A percentile compares a stretch with the other conserved stretches of the same genome.
Conservation (phyloP, 1,140 invertebrate species). For the Pachypeltis micranthus region DNA sequence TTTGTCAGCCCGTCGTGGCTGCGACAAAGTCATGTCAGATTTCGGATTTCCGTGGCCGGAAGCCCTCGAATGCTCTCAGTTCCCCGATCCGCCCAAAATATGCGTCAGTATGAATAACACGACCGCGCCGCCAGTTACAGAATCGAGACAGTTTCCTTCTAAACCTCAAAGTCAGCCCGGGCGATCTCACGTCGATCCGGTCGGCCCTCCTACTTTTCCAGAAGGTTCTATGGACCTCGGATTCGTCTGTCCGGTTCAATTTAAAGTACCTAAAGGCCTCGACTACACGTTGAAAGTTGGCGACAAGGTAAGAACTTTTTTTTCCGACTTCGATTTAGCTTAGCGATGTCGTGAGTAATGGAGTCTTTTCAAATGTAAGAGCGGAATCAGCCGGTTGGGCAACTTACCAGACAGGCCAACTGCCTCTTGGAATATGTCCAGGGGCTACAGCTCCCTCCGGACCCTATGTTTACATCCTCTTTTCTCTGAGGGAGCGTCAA, state of each 20-base stretch:
- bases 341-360: no score
- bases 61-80: constrained; percentile 78
- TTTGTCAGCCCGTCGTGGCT: constrained; percentile 72
- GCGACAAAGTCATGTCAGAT: constrained; percentile 80
- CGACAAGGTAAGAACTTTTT: constrained; percentile 46
- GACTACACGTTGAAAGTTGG: constrained; percentile 75
- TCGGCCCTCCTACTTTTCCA: constrained; percentile 26
- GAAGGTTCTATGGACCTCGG: constrained; percentile 50
- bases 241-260: constrained; percentile 76
- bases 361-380: no score
- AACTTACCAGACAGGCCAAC: no score
- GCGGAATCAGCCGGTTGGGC: no score
- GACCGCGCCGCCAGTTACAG: constrained; percentile 18
- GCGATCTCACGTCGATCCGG: background rate
- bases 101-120: constrained; percentile 77
- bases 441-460: no score
- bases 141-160: background rate
- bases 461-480: no score
- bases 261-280: constrained; percentile 62
- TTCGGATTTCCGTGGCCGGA: constrained; percentile 94
- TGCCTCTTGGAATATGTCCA: no score
- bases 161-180: background rate
- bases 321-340: background rate
- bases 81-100: constrained; percentile 62
- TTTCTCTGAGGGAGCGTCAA: no score